Evolutionary conservation across 2,113 vertebrate species (phyloP).

Genomic region (Oncorhynchus kisutch): DNA sequence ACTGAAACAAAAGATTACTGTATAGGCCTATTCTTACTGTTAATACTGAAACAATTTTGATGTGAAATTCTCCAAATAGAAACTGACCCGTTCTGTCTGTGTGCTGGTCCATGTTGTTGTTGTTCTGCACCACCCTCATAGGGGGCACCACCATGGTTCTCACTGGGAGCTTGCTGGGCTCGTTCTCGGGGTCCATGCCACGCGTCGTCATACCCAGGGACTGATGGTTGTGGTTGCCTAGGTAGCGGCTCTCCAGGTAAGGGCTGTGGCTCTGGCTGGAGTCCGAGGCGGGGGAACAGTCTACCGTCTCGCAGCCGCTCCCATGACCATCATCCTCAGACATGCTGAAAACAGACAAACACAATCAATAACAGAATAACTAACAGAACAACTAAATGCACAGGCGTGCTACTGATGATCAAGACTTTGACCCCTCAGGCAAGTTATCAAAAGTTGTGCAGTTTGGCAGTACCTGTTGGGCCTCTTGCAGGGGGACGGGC

Average conservation of each 20-base stretch:
- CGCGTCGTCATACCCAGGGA: conserved; percentile 37
- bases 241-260: conserved; percentile 80
- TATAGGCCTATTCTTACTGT: too few species aligned
- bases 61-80: not conserved
- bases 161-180: conserved; percentile 76
- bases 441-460: not conserved
- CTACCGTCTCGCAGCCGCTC: conserved; percentile 92
- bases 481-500: conserved; percentile 91
- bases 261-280: conserved; percentile 74
- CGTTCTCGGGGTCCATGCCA: conserved; percentile 47
- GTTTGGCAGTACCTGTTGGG: conserved; percentile 79
- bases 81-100: conserved; percentile 77
- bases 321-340: conserved; percentile 93
- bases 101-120: conserved; percentile 54
- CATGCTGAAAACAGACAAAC: conserved; percentile 74
- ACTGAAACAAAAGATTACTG: too few species aligned
- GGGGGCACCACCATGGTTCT: conserved; percentile 90
- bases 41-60: too few species aligned
- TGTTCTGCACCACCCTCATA: conserved; percentile 83
- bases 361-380: not conserved
- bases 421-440: not conserved
- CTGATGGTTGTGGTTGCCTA: conserved; percentile 74
- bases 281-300: conserved; percentile 87
- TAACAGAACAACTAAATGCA: not conserved
- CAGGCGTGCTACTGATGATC: not conserved